Base-by-base conservation (phyloP, 2,888 invertebrate species). In the Cylloceria caligata region DNA sequence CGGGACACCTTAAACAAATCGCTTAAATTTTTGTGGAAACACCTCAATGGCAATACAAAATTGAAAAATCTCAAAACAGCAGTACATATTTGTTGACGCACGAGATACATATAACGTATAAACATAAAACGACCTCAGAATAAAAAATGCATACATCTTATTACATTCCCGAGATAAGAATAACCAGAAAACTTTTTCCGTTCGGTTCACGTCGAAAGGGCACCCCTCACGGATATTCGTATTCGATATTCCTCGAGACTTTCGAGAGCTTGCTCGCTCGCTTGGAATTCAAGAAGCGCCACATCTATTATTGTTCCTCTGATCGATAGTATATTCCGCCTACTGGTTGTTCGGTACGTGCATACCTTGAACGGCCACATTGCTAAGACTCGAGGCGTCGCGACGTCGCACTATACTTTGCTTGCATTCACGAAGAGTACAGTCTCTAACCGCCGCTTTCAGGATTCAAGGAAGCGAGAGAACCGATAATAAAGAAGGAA, bases 221-320 rank as follows among this genome's bases (percentile, higher is more conserved):
- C 16, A 24, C 60, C 19, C 34, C 60, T 21, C 39, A n/a, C 36
- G 45, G 60, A 72, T 62, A 21, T 57, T 55, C 55, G 21, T 68
- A 36, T 39, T 57, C 13, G 13, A n/a, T 62, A 21, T 39, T 47
- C 21, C 27, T 27, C 27, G 42, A 13, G 11, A 24, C 74, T 57
- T 55, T 49, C 57, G 57, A 49, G 65, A 34, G 64, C 62, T 45
- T 34, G 13, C 60, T 67, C 39, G 62, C n/a, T 16, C 55, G 60
- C 13, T 36, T 36, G 55, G 71, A 47, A 77, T 67, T 74, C 82
- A 80, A 74, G 77, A 80, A 62, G 52, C 67, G 21, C 49, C 78
- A 49, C 42, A 60, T 75, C 76, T 83, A 81, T 84, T 84, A 82
- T 82, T 81, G 72, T 83, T 83, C 80, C 36, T 34, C 49, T 72